Evolutionary conservation across 2,888 invertebrate genomes (phyloP).

Genomic region (Hoplodrina blanda): DNA sequence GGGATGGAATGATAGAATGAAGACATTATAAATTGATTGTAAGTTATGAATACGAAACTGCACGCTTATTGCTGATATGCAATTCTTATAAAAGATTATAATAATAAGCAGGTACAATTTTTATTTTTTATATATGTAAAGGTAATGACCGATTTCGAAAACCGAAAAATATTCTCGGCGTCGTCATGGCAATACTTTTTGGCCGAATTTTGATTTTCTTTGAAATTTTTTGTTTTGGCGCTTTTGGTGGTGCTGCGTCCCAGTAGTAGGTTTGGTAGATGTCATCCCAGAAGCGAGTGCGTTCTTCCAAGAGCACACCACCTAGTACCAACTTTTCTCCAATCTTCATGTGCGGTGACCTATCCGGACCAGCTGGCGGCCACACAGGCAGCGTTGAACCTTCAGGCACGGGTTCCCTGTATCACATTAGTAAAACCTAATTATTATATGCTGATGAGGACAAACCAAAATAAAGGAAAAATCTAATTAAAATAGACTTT

Average conservation of each 20-base stretch:
- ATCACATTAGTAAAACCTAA: neutral
- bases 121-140: neutral
- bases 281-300: slow-evolving; percentile 65
- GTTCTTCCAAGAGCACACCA: slow-evolving; percentile 55
- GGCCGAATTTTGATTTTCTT: neutral
- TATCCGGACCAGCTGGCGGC: slow-evolving; percentile 58
- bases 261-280: slow-evolving; percentile 65
- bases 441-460: too few species aligned
- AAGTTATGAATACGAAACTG: too few species aligned
- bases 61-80: too few species aligned
- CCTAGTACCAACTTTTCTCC: slow-evolving; percentile 59
- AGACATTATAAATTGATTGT: too few species aligned
- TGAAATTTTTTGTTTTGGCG: neutral
- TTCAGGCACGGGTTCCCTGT: slow-evolving; percentile 19
- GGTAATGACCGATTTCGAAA: neutral
- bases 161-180: neutral
- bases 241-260: slow-evolving; percentile 45
- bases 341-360: slow-evolving; percentile 66
- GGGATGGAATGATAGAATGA: too few species aligned
- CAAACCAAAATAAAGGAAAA: too few species aligned
- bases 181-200: neutral
- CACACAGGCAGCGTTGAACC: slow-evolving; percentile 64
- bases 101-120: too few species aligned
- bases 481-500: too few species aligned
- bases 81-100: too few species aligned